Evolutionary conservation across 2,888 invertebrate genomes (phyloP).

Genomic region (Graphium colonna): DNA sequence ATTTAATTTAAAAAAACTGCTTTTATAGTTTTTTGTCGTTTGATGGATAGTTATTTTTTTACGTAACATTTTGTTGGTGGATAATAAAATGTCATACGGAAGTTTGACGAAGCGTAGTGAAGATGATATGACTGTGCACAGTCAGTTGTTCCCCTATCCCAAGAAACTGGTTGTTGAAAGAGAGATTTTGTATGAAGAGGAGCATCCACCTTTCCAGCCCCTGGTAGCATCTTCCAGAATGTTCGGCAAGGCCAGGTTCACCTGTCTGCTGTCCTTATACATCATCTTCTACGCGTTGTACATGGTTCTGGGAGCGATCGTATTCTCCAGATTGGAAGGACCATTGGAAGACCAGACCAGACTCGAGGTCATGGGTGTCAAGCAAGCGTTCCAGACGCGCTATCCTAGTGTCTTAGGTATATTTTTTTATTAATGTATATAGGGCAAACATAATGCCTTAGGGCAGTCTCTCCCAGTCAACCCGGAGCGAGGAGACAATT

Average conservation of each 20-base stretch:
- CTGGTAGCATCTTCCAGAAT: slow-evolving; percentile 61
- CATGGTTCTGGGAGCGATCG: slow-evolving; percentile 82
- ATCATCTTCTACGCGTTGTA: slow-evolving; percentile 81
- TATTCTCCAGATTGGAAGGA: slow-evolving; percentile 84
- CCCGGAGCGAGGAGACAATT: too few relatives aligned
- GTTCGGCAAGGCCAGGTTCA: slow-evolving; percentile 77
- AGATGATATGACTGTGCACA: slow-evolving; percentile 72
- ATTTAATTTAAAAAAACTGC: too few relatives aligned
- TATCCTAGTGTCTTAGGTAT: slow-evolving; percentile 83
- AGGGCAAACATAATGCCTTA: too few relatives aligned
- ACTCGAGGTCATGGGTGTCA: slow-evolving; percentile 68
- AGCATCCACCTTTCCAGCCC: slow-evolving; percentile 68
- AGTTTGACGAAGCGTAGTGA: slow-evolving; percentile 67
- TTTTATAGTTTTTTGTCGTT: neutral
- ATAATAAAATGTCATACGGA: slow-evolving; percentile 55
- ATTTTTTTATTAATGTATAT: too few relatives aligned
- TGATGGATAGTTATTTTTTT: neutral
- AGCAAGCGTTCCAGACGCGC: slow-evolving; percentile 76
- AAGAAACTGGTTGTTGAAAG: slow-evolving; percentile 66
- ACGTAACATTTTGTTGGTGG: neutral
- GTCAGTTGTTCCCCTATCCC: slow-evolving; percentile 63
- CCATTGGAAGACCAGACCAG: slow-evolving; percentile 80
- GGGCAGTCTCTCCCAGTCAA: too few relatives aligned
- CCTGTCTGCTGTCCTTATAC: slow-evolving; percentile 75
- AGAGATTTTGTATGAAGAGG: slow-evolving; percentile 68